Percentiles rank a stretch among this genome's conserved stretches.
Evolutionary conservation across 1,140 invertebrate species (phyloP).

Genomic region (Parasteatoda tepidariorum): DNA sequence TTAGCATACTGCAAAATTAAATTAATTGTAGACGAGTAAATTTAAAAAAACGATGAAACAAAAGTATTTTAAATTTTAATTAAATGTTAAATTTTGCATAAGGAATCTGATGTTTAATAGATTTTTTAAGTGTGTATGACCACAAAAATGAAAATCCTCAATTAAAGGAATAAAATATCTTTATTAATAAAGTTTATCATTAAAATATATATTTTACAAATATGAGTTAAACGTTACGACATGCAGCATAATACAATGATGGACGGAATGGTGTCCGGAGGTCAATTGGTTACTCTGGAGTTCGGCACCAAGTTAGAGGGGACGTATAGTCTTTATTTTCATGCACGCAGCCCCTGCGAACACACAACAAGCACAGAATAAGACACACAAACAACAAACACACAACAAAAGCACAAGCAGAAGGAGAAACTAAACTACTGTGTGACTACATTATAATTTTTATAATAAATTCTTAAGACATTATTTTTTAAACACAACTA

Average conservation of each 20-base stretch:
- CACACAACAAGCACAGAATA: slow-evolving; percentile 25
- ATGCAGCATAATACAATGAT: slow-evolving; percentile 7
- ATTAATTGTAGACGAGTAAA: too few relatives aligned
- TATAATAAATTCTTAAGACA: not conserved
- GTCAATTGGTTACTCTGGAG: not conserved
- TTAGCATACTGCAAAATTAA: too few relatives aligned
- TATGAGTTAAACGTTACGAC: slow-evolving; percentile 28
- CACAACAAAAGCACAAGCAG: not conserved
- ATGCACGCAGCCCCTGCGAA: slow-evolving; percentile 42
- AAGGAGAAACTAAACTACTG: not conserved
- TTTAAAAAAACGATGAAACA: too few relatives aligned
- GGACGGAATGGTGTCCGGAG: not conserved
- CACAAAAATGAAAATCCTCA: too few relatives aligned
- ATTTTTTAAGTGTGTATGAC: too few relatives aligned
- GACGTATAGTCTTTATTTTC: not conserved
- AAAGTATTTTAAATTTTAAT: too few relatives aligned
- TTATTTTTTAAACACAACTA: not conserved
- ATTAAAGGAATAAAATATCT: not conserved
- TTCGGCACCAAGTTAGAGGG: not conserved
- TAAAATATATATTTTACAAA: not conserved
- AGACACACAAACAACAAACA: not conserved
- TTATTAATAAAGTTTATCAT: slow-evolving; percentile 13
- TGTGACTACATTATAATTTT: not conserved
- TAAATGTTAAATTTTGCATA: too few relatives aligned
- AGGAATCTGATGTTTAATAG: too few relatives aligned